These are phyloP conservation scores for Sphinx pinastri DNA, from an alignment of 2,888 invertebrate species.

Conservation along the genomic window DNA sequence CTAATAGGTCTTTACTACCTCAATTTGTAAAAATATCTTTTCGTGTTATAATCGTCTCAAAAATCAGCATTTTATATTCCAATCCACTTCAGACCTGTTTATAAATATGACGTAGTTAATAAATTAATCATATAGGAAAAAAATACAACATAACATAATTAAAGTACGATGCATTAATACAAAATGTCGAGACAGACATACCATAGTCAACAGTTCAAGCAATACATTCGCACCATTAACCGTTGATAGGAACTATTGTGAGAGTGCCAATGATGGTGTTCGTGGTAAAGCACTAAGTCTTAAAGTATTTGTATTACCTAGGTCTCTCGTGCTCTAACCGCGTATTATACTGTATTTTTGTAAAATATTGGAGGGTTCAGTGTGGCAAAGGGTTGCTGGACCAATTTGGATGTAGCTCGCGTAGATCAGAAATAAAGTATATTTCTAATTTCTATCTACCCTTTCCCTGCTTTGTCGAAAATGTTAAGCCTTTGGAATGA, in stretches of 20 bases:
- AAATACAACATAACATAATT: too few relatives aligned
- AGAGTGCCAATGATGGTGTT: conserved; percentile 41
- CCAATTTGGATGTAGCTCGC: background rate
- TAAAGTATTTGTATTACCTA: conserved; percentile 35
- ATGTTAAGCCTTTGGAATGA: too few relatives aligned
- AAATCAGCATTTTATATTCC: too few relatives aligned
- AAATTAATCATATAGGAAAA: too few relatives aligned
- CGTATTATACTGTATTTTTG: conserved; percentile 21
- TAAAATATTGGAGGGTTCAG: conserved; percentile 12
- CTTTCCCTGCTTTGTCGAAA: too few relatives aligned
- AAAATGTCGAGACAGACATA: background rate
- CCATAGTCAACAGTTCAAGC: background rate
- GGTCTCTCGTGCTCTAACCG: background rate
- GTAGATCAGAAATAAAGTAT: background rate
- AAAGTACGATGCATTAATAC: background rate
- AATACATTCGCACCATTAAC: background rate
- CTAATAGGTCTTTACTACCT: too few relatives aligned
- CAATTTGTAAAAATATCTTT: too few relatives aligned
- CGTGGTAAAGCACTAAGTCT: conserved; percentile 4
- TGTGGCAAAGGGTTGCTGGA: conserved; percentile 1
- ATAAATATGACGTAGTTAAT: too few relatives aligned
- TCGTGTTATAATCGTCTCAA: too few relatives aligned
- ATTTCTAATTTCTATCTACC: background rate
- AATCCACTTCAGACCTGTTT: too few relatives aligned
- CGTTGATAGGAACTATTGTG: conserved; percentile 62